These are phyloP conservation scores for Allobates femoralis DNA, from an alignment of 2,797 vertebrate genomes.

Conservation along the genomic window DNA sequence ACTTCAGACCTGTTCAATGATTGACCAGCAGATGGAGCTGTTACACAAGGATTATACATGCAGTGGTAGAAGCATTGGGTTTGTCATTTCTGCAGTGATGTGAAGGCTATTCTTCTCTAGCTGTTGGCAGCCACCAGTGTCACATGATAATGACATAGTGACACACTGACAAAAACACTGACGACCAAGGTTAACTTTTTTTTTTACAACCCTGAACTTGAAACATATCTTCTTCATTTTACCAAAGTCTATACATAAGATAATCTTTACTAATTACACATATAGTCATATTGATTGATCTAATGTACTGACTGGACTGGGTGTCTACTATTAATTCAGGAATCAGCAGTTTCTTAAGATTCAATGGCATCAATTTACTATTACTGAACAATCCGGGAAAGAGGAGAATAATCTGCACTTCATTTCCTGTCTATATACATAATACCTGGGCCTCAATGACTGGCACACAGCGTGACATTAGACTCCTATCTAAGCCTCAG, in stretches of 20 bases:
- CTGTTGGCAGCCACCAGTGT: not conserved
- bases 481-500: not conserved
- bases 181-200: not conserved
- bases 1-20: not conserved
- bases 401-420: not conserved
- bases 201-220: no score
- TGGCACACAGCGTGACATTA: not conserved
- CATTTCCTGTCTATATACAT: slow-evolving; percentile 31
- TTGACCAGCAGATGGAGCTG: slow-evolving; percentile 25
- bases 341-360: not conserved
- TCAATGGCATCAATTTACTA: not conserved
- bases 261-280: no score
- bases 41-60: not conserved
- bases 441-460: not conserved
- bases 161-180: not conserved
- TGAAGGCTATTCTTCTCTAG: not conserved
- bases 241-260: no score
- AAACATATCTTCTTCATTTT: no score
- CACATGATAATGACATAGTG: not conserved
- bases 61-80: no score
- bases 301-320: no score
- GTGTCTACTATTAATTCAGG: no score
- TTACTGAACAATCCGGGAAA: not conserved
- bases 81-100: not conserved
- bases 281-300: no score